Conservation (phyloP, 2,888 invertebrate genomes). For the Rotaria macrura region DNA sequence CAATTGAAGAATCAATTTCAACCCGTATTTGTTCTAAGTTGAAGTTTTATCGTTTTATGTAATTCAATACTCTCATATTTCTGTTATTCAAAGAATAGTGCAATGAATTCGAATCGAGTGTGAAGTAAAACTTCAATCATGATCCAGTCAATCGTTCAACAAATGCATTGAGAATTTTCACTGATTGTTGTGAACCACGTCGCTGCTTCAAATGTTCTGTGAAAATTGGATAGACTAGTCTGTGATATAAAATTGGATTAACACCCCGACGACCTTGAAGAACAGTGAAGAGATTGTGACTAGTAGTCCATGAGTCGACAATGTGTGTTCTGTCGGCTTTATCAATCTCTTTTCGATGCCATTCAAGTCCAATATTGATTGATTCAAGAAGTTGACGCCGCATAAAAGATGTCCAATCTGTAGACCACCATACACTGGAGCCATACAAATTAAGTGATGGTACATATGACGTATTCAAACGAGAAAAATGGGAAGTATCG, state of each 20-base stretch:
- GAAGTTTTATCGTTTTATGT: too few relatives aligned
- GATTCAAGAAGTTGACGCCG: background rate
- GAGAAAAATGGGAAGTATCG: background rate
- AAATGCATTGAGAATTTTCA: too few relatives aligned
- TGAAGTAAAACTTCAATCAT: too few relatives aligned
- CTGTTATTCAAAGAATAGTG: too few relatives aligned
- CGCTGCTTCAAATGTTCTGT: too few relatives aligned
- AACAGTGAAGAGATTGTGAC: background rate
- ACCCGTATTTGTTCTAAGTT: too few relatives aligned
- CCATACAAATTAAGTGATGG: background rate
- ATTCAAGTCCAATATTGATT: background rate
- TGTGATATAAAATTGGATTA: background rate
- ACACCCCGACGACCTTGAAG: background rate
- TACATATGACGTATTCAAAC: background rate
- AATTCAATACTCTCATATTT: too few relatives aligned
- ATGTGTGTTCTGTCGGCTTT: background rate
- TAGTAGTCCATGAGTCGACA: background rate
- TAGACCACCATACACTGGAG: background rate
- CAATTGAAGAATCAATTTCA: too few relatives aligned
- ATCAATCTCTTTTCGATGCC: background rate
- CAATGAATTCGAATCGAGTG: too few relatives aligned
- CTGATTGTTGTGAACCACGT: too few relatives aligned
- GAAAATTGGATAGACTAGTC: too few relatives aligned
- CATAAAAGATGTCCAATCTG: background rate
- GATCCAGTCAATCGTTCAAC: too few relatives aligned